Base-by-base conservation (phyloP, 2,113 vertebrate species). In the Bagarius yarrelli region DNA sequence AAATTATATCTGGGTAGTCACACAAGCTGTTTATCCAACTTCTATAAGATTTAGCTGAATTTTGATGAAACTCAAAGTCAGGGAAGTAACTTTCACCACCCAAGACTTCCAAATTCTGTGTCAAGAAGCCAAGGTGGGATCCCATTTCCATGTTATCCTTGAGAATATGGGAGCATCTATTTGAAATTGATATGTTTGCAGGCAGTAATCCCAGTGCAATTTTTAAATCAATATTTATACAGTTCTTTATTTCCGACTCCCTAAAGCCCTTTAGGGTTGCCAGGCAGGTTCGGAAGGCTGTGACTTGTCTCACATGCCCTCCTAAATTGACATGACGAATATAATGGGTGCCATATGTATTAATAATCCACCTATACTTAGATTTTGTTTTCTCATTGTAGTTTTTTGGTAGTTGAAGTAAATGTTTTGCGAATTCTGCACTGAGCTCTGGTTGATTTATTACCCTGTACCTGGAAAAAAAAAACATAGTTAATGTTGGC, bases 261-360 rank as follows among this genome's bases (percentile, higher is more conserved):
- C 91, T 86, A 71, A 89, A 88, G 8, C 94, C 92, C 59, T 90
- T 91, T 50, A 94, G 79, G 12, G 92, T 90, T 25, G 91, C 91
- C 81, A 93, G 82, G 85, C 94, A 95, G 8, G 92, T 94, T 71
- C 89, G 89, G 78, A 94, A 92, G 23, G 94, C 93, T 0, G 93
- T 94, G 87, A 94, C 87, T 44, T 91, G 83, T 81, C 76, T 89
- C 56, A 93, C 91, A 40, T 89, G 91, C 19, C 94, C 94, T 5
- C 94, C 94, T 11, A 95, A 91, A 23, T 92, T 88, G 55, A 94
- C 93, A 82, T 91, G 92, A n/a, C 87, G 89, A 76, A 94, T 92
- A 75, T 92, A 95, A 82, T 95, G 94, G 9, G 94, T 95, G 44
- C 94, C 94, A 16, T 93, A 94, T 32, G 88, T 94, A 82, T 90